Conservation (phyloP, 2,888 invertebrate species). For the Elgonia sp. region DNA sequence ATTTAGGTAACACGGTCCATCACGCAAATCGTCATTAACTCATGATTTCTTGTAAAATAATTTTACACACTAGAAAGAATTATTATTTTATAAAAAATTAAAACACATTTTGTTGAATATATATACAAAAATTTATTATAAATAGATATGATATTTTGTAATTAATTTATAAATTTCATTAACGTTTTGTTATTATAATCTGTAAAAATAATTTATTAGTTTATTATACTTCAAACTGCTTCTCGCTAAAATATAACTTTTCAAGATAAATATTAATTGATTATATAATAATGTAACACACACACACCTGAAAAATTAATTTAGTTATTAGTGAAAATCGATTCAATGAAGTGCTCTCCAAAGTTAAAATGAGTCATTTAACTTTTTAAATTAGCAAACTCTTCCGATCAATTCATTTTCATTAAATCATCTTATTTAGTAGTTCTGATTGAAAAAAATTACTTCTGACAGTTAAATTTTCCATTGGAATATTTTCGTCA, state of each 20-base stretch:
- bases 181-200: too few species aligned
- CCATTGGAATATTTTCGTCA: not conserved
- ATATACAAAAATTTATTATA: too few species aligned
- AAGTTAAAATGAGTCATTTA: conserved; percentile 80
- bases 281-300: conserved; percentile 1
- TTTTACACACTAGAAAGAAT: conserved; percentile 5
- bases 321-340: conserved; percentile 26
- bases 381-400: conserved; percentile 80
- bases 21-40: conserved; percentile 48
- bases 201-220: too few species aligned
- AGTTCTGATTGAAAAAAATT: conserved; percentile 9
- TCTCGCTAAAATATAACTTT: not conserved
- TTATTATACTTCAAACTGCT: too few species aligned
- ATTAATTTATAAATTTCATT: too few species aligned
- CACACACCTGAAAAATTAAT: conserved; percentile 16
- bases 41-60: not conserved
- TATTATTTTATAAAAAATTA: not conserved
- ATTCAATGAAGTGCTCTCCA: conserved; percentile 52
- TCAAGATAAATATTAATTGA: not conserved
- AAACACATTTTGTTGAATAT: too few species aligned
- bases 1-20: conserved; percentile 40
- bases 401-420: conserved; percentile 35
- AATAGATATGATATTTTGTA: too few species aligned
- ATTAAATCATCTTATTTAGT: conserved; percentile 45
- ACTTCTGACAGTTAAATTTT: not conserved